Percentiles rank a stretch among this genome's conserved stretches.
Conservation (phyloP, 2,888 invertebrate species). For the Hylaea fasciaria region DNA sequence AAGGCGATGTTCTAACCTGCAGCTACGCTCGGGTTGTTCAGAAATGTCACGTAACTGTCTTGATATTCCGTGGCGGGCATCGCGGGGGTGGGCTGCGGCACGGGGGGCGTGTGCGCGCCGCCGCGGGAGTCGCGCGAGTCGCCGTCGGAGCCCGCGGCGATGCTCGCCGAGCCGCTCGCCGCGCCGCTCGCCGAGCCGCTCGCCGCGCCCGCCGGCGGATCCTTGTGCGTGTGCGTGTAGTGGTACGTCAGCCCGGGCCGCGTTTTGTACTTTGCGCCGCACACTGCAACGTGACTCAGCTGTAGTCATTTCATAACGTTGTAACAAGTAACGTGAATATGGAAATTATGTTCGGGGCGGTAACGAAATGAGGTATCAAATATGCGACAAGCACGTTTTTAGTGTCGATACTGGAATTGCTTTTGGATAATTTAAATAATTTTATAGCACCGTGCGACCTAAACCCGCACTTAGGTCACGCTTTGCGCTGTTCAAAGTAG, state of each 20-base stretch:
- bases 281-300: constrained; percentile 86
- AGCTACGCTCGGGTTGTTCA: constrained; percentile 83
- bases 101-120: constrained; percentile 89
- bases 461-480: no score
- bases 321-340: neutral
- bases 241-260: constrained; percentile 98
- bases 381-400: no score
- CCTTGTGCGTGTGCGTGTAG: constrained; percentile 95
- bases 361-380: no score
- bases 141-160: constrained; percentile 63
- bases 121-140: constrained; percentile 82
- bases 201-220: constrained; percentile 65
- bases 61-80: constrained; percentile 84
- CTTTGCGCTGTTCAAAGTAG: no score
- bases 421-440: no score
- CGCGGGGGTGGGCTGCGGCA: constrained; percentile 46
- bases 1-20: constrained; percentile 54
- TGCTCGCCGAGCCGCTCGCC: constrained; percentile 49
- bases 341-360: constrained; percentile 1
- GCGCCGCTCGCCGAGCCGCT: constrained; percentile 52
- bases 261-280: constrained; percentile 98
- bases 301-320: neutral
- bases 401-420: no score
- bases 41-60: constrained; percentile 88
- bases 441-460: no score